These are phyloP conservation scores for Lochmaea capreae DNA, from an alignment of 2,888 invertebrate species.

Conservation along the genomic window DNA sequence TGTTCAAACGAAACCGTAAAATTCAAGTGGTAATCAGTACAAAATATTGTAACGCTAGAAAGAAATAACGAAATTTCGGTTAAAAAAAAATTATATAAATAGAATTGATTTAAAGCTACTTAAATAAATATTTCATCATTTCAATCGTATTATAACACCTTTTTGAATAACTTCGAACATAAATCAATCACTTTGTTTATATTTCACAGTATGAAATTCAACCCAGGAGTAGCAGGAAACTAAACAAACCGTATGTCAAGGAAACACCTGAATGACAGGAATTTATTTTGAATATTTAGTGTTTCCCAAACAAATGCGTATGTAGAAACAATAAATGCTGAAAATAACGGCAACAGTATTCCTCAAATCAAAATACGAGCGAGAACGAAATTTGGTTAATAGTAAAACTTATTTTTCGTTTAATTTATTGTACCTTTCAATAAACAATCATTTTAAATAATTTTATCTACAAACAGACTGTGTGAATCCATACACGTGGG, in stretches of 20 bases:
- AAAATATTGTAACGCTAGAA: no score
- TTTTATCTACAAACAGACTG: not conserved
- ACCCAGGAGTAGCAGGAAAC: conserved; percentile 30
- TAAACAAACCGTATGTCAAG: conserved; percentile 45
- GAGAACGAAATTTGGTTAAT: not conserved
- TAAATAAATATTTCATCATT: conserved; percentile 31
- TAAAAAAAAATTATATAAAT: no score
- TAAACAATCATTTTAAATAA: not conserved
- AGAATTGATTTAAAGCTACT: conserved; percentile 2
- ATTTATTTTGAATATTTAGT: conserved; percentile 38
- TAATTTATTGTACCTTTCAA: not conserved
- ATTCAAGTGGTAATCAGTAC: no score
- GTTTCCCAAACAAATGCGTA: conserved; percentile 30
- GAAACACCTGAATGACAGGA: conserved; percentile 47
- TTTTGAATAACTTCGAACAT: conserved; percentile 27
- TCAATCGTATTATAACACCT: conserved; percentile 32
- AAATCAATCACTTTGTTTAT: conserved; percentile 45
- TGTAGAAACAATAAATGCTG: conserved; percentile 13
- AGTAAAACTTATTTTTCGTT: not conserved
- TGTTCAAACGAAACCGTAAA: no score
- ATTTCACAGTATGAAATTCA: conserved; percentile 35
- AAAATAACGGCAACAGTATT: conserved; percentile 17
- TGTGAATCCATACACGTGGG: not conserved
- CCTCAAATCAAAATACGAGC: conserved; percentile 12
- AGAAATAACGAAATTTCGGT: no score